phyloP scores from a whole-genome alignment of 2,888 invertebrate genomes.

The Phrixothrix hirtus region DNA sequence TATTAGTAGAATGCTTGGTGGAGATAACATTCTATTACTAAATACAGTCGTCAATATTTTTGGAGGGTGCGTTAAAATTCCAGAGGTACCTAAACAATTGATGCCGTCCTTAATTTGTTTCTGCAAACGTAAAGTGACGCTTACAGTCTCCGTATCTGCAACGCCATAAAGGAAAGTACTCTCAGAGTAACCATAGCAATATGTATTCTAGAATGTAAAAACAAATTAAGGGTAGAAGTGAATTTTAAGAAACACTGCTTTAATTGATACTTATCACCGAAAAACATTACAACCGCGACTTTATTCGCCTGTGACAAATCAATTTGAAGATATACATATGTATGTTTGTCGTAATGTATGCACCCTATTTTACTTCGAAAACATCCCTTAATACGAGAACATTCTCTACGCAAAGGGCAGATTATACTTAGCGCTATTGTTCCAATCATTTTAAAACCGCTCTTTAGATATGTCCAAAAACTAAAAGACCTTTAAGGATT shows the following conservation, averaged over 20 bases:
- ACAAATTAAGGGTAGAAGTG: too few relatives aligned
- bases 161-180: too few relatives aligned
- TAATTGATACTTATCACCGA: slow-evolving; percentile 54
- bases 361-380: slow-evolving; percentile 50
- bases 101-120: too few relatives aligned
- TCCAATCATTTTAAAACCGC: slow-evolving; percentile 30
- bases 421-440: slow-evolving; percentile 35
- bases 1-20: slow-evolving; percentile 53
- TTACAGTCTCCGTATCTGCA: neutral
- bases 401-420: slow-evolving; percentile 34
- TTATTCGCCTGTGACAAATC: slow-evolving; percentile 58
- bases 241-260: slow-evolving; percentile 41
- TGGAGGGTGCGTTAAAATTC: slow-evolving; percentile 29
- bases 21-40: slow-evolving; percentile 52
- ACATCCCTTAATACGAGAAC: slow-evolving; percentile 42
- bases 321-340: slow-evolving; percentile 59
- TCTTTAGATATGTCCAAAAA: neutral
- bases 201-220: too few relatives aligned
- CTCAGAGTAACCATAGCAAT: too few relatives aligned
- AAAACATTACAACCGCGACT: slow-evolving; percentile 55
- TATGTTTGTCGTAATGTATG: slow-evolving; percentile 55
- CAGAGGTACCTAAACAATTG: slow-evolving; percentile 38
- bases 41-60: slow-evolving; percentile 49
- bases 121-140: too few relatives aligned
- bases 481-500: neutral